A percentile compares a stretch with the other conserved stretches of the same genome.
Evolutionary conservation across 1,140 invertebrate genomes (phyloP).

Genomic region (Tribolium madens): DNA sequence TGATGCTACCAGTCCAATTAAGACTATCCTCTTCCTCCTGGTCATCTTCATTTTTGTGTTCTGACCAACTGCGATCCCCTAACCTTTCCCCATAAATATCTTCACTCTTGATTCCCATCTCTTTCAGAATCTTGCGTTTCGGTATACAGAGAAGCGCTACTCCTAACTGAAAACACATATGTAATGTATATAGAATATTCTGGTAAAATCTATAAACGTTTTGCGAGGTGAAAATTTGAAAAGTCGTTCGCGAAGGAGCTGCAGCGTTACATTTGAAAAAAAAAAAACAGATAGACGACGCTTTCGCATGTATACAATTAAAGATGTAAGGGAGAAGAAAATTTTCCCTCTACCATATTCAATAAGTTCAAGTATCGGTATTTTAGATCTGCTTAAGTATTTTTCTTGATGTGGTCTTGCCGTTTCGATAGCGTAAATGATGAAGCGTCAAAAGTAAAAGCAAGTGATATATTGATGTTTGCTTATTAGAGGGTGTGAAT

Average conservation of each 20-base stretch:
- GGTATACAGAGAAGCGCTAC: slow-evolving; percentile 68
- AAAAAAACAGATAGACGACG: not conserved
- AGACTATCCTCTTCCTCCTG: slow-evolving; percentile 67
- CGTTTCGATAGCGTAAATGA: slow-evolving; percentile 5
- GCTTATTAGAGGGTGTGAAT: slow-evolving; percentile 38
- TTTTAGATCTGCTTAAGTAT: not conserved
- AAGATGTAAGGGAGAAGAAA: not conserved
- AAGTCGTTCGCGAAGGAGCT: slow-evolving; percentile 1
- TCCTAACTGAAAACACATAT: slow-evolving; percentile 64
- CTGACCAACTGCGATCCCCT: slow-evolving; percentile 33
- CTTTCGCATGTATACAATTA: not conserved
- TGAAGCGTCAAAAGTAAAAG: slow-evolving; percentile 13
- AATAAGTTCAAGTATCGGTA: not conserved
- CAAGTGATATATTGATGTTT: slow-evolving; percentile 30
- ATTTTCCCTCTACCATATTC: not conserved
- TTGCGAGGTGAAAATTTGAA: slow-evolving; percentile 12
- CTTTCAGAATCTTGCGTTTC: slow-evolving; percentile 67
- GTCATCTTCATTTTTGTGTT: slow-evolving; percentile 44
- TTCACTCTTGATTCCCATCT: slow-evolving; percentile 60
- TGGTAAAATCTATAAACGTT: slow-evolving; percentile 48
- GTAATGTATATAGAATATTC: slow-evolving; percentile 4
- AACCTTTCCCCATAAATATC: slow-evolving; percentile 57
- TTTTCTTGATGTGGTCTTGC: not conserved
- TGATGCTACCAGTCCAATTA: slow-evolving; percentile 71
- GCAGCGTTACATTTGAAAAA: not conserved